These are phyloP conservation scores for Penaeus vannamei DNA, from an alignment of 1,140 invertebrate genomes.

Conservation along the genomic window DNA sequence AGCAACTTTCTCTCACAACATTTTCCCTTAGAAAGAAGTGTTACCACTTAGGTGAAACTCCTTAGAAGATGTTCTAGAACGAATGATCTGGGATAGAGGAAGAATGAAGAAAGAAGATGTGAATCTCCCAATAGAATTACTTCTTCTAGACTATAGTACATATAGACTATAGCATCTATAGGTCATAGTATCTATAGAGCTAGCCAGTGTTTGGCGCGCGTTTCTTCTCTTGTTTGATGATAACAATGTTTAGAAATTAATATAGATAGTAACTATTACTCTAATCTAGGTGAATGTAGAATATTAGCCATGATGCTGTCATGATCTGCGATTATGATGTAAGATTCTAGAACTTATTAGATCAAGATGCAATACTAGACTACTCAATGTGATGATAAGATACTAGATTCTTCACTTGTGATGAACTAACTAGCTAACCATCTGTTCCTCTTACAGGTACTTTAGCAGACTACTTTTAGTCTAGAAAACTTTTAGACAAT, in stretches of 20 bases:
- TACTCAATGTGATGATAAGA: constrained; percentile 36
- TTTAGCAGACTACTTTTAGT: constrained; percentile 48
- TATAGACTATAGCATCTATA: constrained; percentile 42
- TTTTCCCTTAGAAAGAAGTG: not conserved
- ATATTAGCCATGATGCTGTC: constrained; percentile 42
- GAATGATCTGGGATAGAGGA: constrained; percentile 45
- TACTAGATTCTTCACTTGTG: constrained; percentile 17
- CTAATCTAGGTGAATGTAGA: constrained; percentile 58
- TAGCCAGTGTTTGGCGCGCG: constrained; percentile 14
- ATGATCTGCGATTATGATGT: constrained; percentile 50
- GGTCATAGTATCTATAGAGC: constrained; percentile 53
- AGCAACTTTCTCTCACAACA: no score
- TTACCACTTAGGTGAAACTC: not conserved
- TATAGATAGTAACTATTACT: constrained; percentile 38
- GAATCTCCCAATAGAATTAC: constrained; percentile 1
- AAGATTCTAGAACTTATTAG: constrained; percentile 33
- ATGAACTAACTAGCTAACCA: constrained; percentile 34
- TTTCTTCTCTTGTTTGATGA: constrained; percentile 29
- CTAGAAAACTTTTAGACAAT: constrained; percentile 12
- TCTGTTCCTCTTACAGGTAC: constrained; percentile 45
- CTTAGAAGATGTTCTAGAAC: constrained; percentile 29
- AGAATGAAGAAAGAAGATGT: constrained; percentile 47
- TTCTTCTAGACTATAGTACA: constrained; percentile 1
- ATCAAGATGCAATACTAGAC: constrained; percentile 41
- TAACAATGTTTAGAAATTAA: constrained; percentile 36